Conservation (phyloP, 2,113 vertebrate species). For the Nesogale talazaci region DNA sequence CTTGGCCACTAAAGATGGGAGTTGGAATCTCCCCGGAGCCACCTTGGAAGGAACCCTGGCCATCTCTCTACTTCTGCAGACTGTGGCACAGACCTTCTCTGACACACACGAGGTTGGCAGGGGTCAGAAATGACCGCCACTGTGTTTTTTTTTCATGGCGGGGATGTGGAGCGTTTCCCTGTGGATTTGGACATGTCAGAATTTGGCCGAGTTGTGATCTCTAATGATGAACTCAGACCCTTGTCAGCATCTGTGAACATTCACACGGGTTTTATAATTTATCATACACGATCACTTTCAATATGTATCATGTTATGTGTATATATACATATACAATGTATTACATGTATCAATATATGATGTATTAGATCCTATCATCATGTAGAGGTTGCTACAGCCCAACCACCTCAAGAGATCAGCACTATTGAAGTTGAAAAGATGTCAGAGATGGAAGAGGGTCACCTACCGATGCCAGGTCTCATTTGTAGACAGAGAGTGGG, state of each 20-base stretch:
- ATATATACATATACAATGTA: too few species aligned
- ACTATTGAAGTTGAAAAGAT: neutral
- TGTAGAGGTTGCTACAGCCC: neutral
- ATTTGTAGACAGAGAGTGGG: neutral
- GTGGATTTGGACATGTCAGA: neutral
- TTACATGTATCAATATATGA: neutral
- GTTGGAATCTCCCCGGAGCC: neutral
- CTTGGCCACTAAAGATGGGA: neutral
- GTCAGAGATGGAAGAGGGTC: constrained; percentile 3
- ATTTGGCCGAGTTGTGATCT: neutral
- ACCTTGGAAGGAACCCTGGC: neutral
- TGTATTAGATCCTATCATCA: neutral
- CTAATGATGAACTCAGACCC: neutral
- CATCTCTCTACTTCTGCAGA: neutral
- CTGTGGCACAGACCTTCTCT: neutral
- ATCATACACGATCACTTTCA: too few species aligned
- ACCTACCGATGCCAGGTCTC: neutral
- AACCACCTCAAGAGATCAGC: neutral
- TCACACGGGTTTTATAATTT: neutral
- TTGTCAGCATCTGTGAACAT: neutral
- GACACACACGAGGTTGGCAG: neutral
- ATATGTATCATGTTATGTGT: too few species aligned
- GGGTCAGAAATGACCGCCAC: neutral
- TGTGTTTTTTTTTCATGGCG: neutral
- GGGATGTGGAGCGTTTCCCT: neutral